A percentile compares a stretch with the other conserved stretches of the same genome.
Conservation (phyloP, 2,888 invertebrate genomes). For the Mythimna ferrago region DNA sequence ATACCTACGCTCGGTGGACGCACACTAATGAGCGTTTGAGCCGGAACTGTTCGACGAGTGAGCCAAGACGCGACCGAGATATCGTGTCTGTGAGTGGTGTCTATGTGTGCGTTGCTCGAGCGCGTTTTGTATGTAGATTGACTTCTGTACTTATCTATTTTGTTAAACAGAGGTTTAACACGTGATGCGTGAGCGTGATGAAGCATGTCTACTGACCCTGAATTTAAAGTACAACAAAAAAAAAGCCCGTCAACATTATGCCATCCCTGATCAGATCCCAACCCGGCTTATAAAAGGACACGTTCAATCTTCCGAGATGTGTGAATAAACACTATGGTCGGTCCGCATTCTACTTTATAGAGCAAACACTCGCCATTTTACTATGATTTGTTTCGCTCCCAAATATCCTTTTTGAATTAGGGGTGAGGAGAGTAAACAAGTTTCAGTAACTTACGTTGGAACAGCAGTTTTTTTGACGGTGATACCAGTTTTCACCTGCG, state of each 20-base stretch:
- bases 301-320: slow-evolving; percentile 61
- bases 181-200: neutral
- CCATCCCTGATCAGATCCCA: slow-evolving; percentile 36
- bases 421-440: slow-evolving; percentile 11
- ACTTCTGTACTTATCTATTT: no score
- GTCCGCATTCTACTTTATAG: slow-evolving; percentile 52
- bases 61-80: no score
- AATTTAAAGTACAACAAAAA: slow-evolving; percentile 6
- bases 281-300: slow-evolving; percentile 46
- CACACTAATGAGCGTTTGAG: no score
- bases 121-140: no score
- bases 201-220: neutral
- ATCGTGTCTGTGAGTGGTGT: no score
- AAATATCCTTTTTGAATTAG: slow-evolving; percentile 41
- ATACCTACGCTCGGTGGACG: no score
- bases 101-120: no score
- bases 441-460: slow-evolving; percentile 19
- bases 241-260: slow-evolving; percentile 24
- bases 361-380: slow-evolving; percentile 44
- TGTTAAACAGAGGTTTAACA: no score
- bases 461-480: neutral
- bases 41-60: no score
- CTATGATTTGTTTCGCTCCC: slow-evolving; percentile 61
- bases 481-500: neutral
- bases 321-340: slow-evolving; percentile 54